Conservation (phyloP, 2,113 vertebrate species). For the Garra rufa region DNA sequence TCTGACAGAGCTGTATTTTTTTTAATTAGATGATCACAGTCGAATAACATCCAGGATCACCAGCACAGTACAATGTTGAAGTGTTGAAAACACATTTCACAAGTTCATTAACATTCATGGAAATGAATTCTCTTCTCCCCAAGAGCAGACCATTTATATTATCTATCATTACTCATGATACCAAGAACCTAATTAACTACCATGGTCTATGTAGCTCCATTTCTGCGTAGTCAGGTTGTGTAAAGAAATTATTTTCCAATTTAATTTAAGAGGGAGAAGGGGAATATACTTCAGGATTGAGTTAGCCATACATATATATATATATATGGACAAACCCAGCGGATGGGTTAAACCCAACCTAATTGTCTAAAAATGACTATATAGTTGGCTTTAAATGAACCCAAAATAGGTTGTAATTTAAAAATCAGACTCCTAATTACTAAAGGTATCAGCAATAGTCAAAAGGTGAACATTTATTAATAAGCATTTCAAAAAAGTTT, state of each 20-base stretch:
- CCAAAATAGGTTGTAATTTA: no score
- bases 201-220: constrained; percentile 29
- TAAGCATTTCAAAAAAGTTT: no score
- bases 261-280: constrained; percentile 39
- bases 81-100: constrained; percentile 45
- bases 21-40: constrained; percentile 19
- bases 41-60: constrained; percentile 34
- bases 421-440: no score
- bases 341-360: no score
- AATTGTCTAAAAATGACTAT: no score
- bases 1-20: background rate
- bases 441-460: no score
- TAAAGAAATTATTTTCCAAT: constrained; percentile 51
- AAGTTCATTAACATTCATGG: constrained; percentile 54
- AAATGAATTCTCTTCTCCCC: constrained; percentile 49
- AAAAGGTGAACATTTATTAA: no score
- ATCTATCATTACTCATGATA: constrained; percentile 51
- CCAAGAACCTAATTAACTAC: constrained; percentile 51
- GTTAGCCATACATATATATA: background rate
- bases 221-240: constrained; percentile 46
- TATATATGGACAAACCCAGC: no score
- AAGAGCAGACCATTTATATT: constrained; percentile 46
- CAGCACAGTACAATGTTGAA: constrained; percentile 7
- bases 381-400: no score
- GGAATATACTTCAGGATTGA: constrained; percentile 7